These are phyloP conservation scores for Lepidurus apus DNA, from an alignment of 1,140 invertebrate species.

Conservation along the genomic window DNA sequence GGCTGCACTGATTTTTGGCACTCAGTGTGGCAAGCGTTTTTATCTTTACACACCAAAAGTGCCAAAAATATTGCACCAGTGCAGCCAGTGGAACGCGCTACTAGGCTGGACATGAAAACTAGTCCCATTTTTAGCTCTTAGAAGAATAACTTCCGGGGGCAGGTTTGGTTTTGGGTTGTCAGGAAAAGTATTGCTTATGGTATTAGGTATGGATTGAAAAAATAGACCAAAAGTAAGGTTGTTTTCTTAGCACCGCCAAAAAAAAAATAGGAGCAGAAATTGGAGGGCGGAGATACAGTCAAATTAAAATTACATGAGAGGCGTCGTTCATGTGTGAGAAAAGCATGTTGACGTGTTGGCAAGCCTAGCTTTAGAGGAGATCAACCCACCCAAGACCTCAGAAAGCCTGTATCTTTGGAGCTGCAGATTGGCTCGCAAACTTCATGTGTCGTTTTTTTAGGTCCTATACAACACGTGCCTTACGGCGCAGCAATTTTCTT, in stretches of 20 bases:
- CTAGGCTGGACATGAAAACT: no score
- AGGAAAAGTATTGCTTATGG: no score
- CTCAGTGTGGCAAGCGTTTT: no score
- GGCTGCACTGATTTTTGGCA: no score
- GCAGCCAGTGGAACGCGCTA: no score
- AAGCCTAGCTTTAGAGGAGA: neutral
- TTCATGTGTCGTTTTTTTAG: neutral
- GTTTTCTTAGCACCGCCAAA: neutral
- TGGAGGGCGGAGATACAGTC: neutral
- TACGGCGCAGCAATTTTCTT: neutral
- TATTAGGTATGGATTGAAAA: no score
- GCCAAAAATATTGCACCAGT: no score
- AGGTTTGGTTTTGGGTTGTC: no score
- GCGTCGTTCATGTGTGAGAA: neutral
- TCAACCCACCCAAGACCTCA: neutral
- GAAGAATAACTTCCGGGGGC: no score
- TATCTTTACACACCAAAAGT: no score
- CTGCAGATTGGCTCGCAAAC: neutral
- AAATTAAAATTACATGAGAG: constrained; percentile 20
- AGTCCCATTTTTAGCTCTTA: no score
- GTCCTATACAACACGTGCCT: neutral
- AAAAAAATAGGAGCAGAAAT: neutral
- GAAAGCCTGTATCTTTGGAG: neutral
- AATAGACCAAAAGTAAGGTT: neutral
- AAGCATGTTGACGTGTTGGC: constrained; percentile 9